Conservation (phyloP, 2,797 vertebrate genomes). For the Carcharodon carcharias region DNA sequence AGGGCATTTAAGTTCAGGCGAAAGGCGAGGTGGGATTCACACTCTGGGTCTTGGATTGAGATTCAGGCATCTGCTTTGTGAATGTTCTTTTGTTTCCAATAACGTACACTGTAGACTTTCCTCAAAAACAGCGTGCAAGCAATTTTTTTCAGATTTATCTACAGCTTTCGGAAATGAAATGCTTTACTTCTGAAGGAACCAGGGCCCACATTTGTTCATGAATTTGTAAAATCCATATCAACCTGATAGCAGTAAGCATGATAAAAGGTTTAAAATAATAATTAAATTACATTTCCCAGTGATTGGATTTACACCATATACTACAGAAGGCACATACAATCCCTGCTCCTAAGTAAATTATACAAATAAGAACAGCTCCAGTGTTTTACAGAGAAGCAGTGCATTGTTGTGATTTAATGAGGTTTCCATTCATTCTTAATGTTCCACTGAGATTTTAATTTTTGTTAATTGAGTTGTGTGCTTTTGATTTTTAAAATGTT, state of each 20-base stretch:
- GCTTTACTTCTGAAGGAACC: neutral
- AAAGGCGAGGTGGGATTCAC: neutral
- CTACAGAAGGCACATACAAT: neutral
- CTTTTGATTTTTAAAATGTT: constrained; percentile 12
- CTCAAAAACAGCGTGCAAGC: neutral
- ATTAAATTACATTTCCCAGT: neutral
- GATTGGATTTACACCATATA: constrained; percentile 14
- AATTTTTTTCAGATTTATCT: neutral
- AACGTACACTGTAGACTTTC: neutral
- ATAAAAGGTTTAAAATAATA: neutral
- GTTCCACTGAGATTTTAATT: constrained; percentile 19
- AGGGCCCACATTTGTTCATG: neutral
- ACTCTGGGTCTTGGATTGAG: neutral
- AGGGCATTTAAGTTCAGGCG: constrained; percentile 1
- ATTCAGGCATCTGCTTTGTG: neutral
- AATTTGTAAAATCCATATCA: neutral
- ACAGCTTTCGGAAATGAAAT: neutral
- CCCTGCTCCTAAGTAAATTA: neutral
- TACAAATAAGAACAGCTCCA: constrained; percentile 12
- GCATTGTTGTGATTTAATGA: constrained; percentile 25
- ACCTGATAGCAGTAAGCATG: neutral
- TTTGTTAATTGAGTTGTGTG: constrained; percentile 14
- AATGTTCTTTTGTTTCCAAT: neutral
- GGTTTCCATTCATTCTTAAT: constrained; percentile 16
- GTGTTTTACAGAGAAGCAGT: neutral